Base-by-base conservation (phyloP, 2,888 invertebrate genomes). In the Tiliacea citrago region DNA sequence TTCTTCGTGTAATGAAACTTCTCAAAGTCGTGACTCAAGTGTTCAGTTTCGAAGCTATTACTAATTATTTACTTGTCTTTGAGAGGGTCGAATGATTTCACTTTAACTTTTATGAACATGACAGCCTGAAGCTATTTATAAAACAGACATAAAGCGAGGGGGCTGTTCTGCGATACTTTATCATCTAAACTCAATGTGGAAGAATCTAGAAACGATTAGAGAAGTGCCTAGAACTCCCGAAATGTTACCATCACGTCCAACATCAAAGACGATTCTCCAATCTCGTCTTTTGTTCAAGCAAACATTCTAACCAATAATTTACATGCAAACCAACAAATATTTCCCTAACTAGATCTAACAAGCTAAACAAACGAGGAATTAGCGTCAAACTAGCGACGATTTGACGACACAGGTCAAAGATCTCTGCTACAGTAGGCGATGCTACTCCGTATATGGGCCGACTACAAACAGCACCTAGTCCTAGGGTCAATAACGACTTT, bases 381-480 rank as follows among this genome's bases (percentile, higher is more conserved):
- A 74, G 79, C 70, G 68, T 68, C 68, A 63, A 72, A 58, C 79
- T 55, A 77, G 65, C 75, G 57, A 74, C 60, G 39, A 69, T 65
- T 60, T 53, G 35, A 63, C 71, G 47, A 70, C 73, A 24, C 68
- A 79, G 87, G 79, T 88, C 85, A 88, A 80, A 87, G 85, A 86
- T 86, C 84, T 81, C 45, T 45, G 75, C 62, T 77, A 81, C 76
- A 83, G 78, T 68, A 66, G 73, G 79, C 73, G 71, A 77, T 71
- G 77, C 79, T 71, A 69, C 71, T 82, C 84, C 81, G 82, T 85
- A 75, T 87, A 89, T 90, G 92, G 92, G 89, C 87, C 86, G 82
- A 90, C 90, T 91, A 92, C 91, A 92, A 91, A 90, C 88, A 88
- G 85, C 86, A 82, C 71, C 81, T 81, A 81, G 84, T 79, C 75